Evolutionary conservation across 2,888 invertebrate species (phyloP), one percentile per base, ranked within the genome.

Genomic region (Xanthia icteritia): DNA sequence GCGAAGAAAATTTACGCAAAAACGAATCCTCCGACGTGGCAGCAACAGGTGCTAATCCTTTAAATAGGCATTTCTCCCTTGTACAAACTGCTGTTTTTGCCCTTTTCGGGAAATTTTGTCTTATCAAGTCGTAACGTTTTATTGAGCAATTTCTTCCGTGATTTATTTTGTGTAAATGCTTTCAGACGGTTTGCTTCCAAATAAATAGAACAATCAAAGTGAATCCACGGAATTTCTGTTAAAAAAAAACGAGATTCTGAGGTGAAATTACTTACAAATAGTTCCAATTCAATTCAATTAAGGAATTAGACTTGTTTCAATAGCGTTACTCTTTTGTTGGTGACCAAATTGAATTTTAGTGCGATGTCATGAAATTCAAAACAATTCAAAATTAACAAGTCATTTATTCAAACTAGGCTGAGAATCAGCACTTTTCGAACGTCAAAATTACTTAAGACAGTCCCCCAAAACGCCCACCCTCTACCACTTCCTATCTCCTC

Each of bases 11-110:
- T 84, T 81, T 76, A 69, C n/a, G 63, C 58, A 45, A 83, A 73
- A 71, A 68, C 23, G 63, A 85, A 77, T 69, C 67, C 27, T 67
- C 42, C 13, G 58, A 39, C 63, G 39, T 65, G 11, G 64, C 39
- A 78, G 64, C 86, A 86, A 86, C 84, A 88, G 82, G 79, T 87
- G 76, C 5, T 88, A 79, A 82, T 85, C 83, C 83, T 79, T 77
- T 81, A 66, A 63, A 81, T 64, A 69, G 42, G 39, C 61, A 68
- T 76, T 72, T 58, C 58, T 69, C 11, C 42, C 61, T 77, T 73
- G 61, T 68, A 66, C n/a, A 81, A 83, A 73, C 69, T 58, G 66
- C 65, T 76, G 63, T 72, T 73, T 67, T 75, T 51, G 72, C 63
- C 64, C 67, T 74, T 79, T 82, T 79, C 61, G n/a, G 63, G 45